A percentile compares a stretch with the other conserved stretches of the same genome.
Conservation (phyloP, 2,113 vertebrate species). For the Pelecanoides urinatrix region DNA sequence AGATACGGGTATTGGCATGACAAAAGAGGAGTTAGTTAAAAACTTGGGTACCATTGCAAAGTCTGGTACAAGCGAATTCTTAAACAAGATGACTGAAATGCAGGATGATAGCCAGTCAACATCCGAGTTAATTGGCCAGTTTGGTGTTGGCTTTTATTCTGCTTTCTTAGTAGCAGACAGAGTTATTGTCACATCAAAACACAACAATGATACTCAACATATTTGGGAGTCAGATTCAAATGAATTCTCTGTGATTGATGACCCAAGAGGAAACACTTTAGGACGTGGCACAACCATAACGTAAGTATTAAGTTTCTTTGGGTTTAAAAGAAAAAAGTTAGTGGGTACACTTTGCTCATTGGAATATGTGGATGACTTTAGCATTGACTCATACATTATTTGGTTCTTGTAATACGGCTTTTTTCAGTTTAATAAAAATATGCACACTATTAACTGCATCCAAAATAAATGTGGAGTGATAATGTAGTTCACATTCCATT, state of each 20-base stretch:
- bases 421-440: not conserved
- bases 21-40: slow-evolving; percentile 92
- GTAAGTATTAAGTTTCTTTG: slow-evolving; percentile 72
- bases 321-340: not conserved
- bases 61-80: slow-evolving; percentile 98
- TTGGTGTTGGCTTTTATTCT: slow-evolving; percentile 98
- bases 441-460: not conserved
- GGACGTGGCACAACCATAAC: slow-evolving; percentile 95
- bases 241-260: slow-evolving; percentile 91
- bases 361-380: not conserved
- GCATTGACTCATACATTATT: fast-evolving
- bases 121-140: slow-evolving; percentile 97
- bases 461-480: not conserved
- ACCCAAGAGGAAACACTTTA: slow-evolving; percentile 92
- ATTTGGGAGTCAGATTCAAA: slow-evolving; percentile 99
- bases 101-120: slow-evolving; percentile 92
- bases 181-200: slow-evolving; percentile 96
- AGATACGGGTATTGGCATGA: slow-evolving; percentile 98
- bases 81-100: slow-evolving; percentile 92
- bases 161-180: slow-evolving; percentile 97
- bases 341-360: not conserved
- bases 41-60: slow-evolving; percentile 98
- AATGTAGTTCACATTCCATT: not conserved
- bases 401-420: not conserved
- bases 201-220: slow-evolving; percentile 96